Conservation (phyloP, 2,113 vertebrate genomes). For the Cnemophilus loriae region DNA sequence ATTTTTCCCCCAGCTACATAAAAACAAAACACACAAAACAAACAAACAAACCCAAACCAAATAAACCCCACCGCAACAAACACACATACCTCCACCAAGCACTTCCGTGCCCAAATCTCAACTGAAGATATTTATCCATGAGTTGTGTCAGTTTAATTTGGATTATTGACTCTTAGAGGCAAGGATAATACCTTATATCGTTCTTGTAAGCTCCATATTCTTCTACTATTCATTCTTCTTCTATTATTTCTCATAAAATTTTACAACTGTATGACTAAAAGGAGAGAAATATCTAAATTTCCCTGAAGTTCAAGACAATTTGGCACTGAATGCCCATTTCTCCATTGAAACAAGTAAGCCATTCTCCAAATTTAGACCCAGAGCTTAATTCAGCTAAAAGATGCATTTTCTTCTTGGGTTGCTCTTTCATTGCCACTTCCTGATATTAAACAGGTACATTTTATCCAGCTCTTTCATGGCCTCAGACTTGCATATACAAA, state of each 20-base stretch:
- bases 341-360: neutral
- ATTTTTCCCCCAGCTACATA: neutral
- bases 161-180: neutral
- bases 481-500: neutral
- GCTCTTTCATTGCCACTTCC: neutral
- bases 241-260: neutral
- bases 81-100: neutral
- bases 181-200: neutral
- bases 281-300: neutral
- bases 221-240: neutral
- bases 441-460: neutral
- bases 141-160: neutral
- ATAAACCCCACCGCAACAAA: neutral
- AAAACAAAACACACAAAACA: neutral
- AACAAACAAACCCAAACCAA: neutral
- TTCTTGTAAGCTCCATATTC: neutral
- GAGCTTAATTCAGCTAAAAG: neutral
- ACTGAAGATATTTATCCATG: neutral
- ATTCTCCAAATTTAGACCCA: neutral
- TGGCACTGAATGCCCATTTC: neutral
- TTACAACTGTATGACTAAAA: neutral
- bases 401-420: neutral
- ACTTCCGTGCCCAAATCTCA: neutral
- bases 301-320: neutral
- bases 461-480: neutral